Percentiles rank a stretch among this genome's conserved stretches.
phyloP scores from a whole-genome alignment of 1,140 invertebrate species.

The Drosophila tristis region DNA sequence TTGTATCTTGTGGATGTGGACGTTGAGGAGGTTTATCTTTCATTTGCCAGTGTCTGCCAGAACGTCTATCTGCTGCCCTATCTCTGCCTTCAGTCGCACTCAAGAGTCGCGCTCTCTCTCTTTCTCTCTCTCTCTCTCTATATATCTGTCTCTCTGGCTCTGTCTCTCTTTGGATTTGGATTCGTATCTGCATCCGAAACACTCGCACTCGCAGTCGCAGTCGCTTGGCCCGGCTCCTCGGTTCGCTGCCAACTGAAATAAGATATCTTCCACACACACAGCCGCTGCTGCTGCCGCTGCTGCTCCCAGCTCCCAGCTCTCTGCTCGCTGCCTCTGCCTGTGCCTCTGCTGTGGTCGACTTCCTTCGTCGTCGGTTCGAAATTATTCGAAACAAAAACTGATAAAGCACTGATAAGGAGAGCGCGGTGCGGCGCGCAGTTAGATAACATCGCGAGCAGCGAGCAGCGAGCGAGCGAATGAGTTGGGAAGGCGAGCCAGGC shows the following conservation, averaged over 20 bases:
- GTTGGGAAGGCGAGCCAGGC: constrained; percentile 40
- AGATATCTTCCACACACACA: constrained; percentile 60
- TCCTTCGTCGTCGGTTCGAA: constrained; percentile 72
- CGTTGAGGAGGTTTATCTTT: constrained; percentile 69
- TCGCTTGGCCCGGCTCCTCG: constrained; percentile 8
- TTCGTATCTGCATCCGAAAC: constrained; percentile 66
- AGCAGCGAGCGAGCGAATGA: constrained; percentile 35
- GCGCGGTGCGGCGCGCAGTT: constrained; percentile 82
- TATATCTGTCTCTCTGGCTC: constrained; percentile 1
- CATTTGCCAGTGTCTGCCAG: constrained; percentile 69
- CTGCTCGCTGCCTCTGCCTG: constrained; percentile 16
- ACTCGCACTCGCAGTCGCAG: constrained; percentile 15
- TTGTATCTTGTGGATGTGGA: constrained; percentile 27
- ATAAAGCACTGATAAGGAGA: constrained; percentile 83
- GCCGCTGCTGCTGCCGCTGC: constrained; percentile 26
- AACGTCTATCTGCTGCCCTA: constrained; percentile 42
- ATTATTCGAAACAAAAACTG: constrained; percentile 84
- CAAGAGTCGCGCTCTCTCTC: not conserved
- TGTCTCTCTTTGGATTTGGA: constrained; percentile 44
- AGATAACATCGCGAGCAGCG: constrained; percentile 77
- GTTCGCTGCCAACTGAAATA: constrained; percentile 72
- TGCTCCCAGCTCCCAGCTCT: constrained; percentile 15
- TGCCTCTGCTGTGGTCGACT: constrained; percentile 58
- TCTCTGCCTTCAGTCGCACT: constrained; percentile 32
- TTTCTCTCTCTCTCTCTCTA: too few species aligned